Percentiles rank a stretch among this genome's conserved stretches.
phyloP scores from a whole-genome alignment of 2,888 invertebrate species.

The Philaethria dido region DNA sequence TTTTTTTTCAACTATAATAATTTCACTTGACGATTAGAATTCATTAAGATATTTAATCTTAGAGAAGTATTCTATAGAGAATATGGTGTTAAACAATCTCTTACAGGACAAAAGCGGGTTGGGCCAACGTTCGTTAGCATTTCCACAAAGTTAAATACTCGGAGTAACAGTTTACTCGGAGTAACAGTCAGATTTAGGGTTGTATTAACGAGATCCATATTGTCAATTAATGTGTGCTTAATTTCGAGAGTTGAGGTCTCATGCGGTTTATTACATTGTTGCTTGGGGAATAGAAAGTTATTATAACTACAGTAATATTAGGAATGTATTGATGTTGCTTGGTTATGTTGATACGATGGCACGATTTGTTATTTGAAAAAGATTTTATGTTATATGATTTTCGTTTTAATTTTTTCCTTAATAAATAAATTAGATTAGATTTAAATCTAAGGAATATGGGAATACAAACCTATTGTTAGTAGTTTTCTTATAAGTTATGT shows the following conservation, averaged over 20 bases:
- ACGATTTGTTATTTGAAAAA: background rate
- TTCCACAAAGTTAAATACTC: slow-evolving; percentile 32
- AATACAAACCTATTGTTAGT: no score
- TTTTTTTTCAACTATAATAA: background rate
- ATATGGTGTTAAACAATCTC: slow-evolving; percentile 24
- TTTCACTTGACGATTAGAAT: background rate
- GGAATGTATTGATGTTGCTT: background rate
- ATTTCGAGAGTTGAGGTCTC: slow-evolving; percentile 27
- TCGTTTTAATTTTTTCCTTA: background rate
- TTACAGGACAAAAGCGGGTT: slow-evolving; percentile 29
- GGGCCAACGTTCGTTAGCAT: slow-evolving; percentile 27
- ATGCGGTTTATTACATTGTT: slow-evolving; percentile 32
- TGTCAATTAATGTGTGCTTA: slow-evolving; percentile 37
- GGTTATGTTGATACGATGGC: background rate
- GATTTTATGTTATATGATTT: background rate
- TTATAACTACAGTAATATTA: slow-evolving; percentile 29
- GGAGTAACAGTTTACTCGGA: slow-evolving; percentile 29
- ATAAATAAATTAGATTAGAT: no score
- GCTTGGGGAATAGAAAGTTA: slow-evolving; percentile 31
- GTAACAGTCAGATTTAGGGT: slow-evolving; percentile 31
- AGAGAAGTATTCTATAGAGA: slow-evolving; percentile 19
- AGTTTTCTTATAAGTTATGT: no score
- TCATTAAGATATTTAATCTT: background rate
- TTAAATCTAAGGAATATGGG: no score
- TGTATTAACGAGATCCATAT: slow-evolving; percentile 37